Conservation (phyloP, 1,140 invertebrate genomes). For the Saccostrea cuccullata region DNA sequence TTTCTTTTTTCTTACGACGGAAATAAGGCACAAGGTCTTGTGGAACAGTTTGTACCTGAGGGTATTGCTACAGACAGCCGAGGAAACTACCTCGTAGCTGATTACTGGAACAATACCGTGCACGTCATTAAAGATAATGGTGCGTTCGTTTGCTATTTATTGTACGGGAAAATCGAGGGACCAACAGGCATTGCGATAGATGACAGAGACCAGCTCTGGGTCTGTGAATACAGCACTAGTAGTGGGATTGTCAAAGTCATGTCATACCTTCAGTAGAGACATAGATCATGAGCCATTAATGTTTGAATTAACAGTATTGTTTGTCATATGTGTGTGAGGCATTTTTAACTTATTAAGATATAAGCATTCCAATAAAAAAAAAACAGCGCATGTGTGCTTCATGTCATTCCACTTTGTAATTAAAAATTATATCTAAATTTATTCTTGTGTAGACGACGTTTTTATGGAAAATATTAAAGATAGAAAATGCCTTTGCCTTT, state of each 20-base stretch:
- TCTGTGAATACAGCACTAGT: not conserved
- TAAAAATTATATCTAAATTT: too few relatives aligned
- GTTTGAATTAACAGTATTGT: too few relatives aligned
- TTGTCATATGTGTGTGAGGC: too few relatives aligned
- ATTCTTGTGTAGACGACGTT: too few relatives aligned
- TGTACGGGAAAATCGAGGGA: slow-evolving; percentile 1
- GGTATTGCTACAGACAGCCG: slow-evolving; percentile 8
- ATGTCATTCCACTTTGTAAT: too few relatives aligned
- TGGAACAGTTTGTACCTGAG: not conserved
- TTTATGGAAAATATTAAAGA: too few relatives aligned
- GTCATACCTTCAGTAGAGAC: not conserved
- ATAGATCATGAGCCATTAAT: too few relatives aligned
- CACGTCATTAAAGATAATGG: slow-evolving; percentile 9
- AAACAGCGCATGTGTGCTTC: too few relatives aligned
- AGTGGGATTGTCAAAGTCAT: not conserved
- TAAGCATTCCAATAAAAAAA: too few relatives aligned
- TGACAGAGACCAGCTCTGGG: not conserved
- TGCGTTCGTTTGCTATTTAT: not conserved
- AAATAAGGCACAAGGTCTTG: not conserved
- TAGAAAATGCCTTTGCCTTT: too few relatives aligned
- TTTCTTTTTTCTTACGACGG: slow-evolving; percentile 2
- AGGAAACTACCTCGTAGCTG: not conserved
- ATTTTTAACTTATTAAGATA: too few relatives aligned
- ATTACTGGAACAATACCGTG: not conserved
- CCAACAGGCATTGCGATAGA: not conserved